Evolutionary conservation across 1,140 invertebrate species (phyloP), one percentile per base, ranked within the genome.

Genomic region (Oreohelix idahoensis): DNA sequence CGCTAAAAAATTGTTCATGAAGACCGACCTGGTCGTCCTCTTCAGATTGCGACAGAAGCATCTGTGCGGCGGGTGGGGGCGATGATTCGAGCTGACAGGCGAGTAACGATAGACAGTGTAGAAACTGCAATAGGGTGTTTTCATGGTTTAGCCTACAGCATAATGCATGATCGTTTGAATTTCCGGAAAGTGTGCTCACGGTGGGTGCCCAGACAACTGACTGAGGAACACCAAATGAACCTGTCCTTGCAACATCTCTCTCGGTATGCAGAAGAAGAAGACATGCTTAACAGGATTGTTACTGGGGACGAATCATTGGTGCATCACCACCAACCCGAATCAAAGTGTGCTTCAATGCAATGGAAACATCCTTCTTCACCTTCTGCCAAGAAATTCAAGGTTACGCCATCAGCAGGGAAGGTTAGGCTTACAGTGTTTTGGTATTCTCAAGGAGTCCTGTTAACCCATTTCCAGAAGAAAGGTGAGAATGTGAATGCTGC

Each of bases 401-500:
- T 66, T 66, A 32, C 63, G 8, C 29, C 63, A 66, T 66, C 63
- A 66, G 63, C 63, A 66, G 63, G 29, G 29, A 29, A 66, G 29
- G n/a, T 66, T 66, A 66, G 23, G 63, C n/a, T 66, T 29, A 66
- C 8, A 17, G 71, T 39, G 71, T 74, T 49, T 29, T 74, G 38
- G 38, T 17, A 66, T 66, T 66, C n/a, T 32, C n/a, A 66, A 35
- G n/a, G n/a, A 66, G 63, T 66, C 20, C 63, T 66, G n/a, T 66
- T 66, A 29, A 13, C 63, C 29, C 5, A 32, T 66, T 66, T 32
- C 63, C n/a, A 66, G 63, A 66, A 66, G 63, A 66, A 66, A 66
- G 63, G 63, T 66, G 63, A 66, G 20, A 66, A 66, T 66, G n/a
- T n/a, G 63, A 66, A 66, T 66, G n/a, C 63, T 66, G 63, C n/a